Conservation (phyloP, 2,888 invertebrate species). For the Drosophila antonietae region DNA sequence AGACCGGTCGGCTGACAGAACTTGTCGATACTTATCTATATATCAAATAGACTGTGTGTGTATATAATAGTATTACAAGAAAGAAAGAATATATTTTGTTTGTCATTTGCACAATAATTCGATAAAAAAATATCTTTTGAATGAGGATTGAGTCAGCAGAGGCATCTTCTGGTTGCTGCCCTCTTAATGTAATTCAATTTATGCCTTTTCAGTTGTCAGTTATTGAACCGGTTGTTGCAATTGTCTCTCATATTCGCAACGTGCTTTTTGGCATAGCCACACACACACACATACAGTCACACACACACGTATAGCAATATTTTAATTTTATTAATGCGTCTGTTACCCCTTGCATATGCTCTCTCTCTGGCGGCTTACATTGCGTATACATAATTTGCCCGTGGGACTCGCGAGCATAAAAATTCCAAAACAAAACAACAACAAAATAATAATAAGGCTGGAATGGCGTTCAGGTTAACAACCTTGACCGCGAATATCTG, state of each 20-base stretch:
- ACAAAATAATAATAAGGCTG: background rate
- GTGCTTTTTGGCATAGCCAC: slow-evolving; percentile 27
- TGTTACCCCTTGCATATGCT: slow-evolving; percentile 11
- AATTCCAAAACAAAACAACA: slow-evolving; percentile 19
- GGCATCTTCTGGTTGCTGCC: slow-evolving; percentile 58
- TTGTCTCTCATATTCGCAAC: slow-evolving; percentile 36
- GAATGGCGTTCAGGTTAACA: slow-evolving; percentile 65
- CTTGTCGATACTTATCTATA: slow-evolving; percentile 25
- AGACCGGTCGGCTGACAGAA: slow-evolving; percentile 32
- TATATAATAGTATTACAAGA: background rate
- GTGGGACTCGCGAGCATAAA: slow-evolving; percentile 40
- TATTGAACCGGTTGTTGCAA: slow-evolving; percentile 67
- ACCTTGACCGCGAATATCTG: slow-evolving; percentile 73
- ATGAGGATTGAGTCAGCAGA: slow-evolving; percentile 38
- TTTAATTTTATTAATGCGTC: slow-evolving; percentile 39
- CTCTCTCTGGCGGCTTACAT: slow-evolving; percentile 22
- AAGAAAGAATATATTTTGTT: slow-evolving; percentile 16
- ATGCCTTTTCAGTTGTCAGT: slow-evolving; percentile 57
- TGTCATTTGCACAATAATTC: slow-evolving; percentile 37
- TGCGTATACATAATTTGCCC: slow-evolving; percentile 60
- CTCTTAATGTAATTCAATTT: slow-evolving; percentile 72
- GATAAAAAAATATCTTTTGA: slow-evolving; percentile 15
- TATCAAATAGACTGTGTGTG: background rate
- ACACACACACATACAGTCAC: background rate
- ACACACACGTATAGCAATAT: slow-evolving; percentile 8